These are phyloP conservation scores for Megaceryle torquata DNA, from an alignment of 2,113 vertebrate species.

Conservation along the genomic window DNA sequence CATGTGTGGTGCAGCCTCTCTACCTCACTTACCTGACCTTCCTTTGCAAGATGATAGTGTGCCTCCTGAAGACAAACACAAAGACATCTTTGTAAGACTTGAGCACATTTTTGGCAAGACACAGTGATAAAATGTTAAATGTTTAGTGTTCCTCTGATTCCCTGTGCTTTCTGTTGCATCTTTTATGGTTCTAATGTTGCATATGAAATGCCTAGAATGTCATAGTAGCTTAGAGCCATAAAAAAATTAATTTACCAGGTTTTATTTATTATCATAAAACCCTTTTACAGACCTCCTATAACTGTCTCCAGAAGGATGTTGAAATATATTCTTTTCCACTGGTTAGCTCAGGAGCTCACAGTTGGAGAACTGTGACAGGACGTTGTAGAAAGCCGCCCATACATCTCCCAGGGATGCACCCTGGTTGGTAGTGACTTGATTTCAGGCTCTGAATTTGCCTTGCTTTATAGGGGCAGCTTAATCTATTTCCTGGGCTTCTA, in stretches of 20 bases:
- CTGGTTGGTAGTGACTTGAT: not conserved
- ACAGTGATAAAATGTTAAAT: not conserved
- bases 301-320: not conserved
- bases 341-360: not conserved
- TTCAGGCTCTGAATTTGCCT: not conserved
- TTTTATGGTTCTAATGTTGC: not conserved
- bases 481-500: not conserved
- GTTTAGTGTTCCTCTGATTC: not conserved
- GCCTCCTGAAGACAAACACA: not conserved
- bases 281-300: not conserved
- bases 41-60: too few species aligned
- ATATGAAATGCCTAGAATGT: not conserved
- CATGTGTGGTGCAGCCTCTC: not conserved
- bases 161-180: not conserved
- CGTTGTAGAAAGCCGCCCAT: not conserved
- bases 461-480: not conserved
- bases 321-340: not conserved
- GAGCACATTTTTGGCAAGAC: not conserved
- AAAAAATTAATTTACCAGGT: not conserved
- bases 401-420: not conserved
- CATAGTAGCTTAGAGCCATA: not conserved
- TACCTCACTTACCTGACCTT: accelerated
- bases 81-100: not conserved
- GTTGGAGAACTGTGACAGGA: not conserved
- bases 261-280: not conserved